These are phyloP conservation scores for Sebastes cheni DNA, from an alignment of 2,797 vertebrate genomes.

Conservation along the genomic window DNA sequence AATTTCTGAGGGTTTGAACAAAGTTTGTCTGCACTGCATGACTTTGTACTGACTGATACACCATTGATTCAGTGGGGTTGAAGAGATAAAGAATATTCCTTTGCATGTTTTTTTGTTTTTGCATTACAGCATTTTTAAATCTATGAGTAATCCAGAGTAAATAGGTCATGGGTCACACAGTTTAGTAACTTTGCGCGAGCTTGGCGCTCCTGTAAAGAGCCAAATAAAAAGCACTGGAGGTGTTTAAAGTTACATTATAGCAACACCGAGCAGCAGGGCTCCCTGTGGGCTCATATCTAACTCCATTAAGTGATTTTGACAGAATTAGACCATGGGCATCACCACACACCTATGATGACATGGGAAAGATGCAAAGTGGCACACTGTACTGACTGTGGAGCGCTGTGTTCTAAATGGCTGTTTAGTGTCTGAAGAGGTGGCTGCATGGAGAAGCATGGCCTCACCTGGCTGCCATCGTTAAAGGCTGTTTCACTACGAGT, in stretches of 20 bases:
- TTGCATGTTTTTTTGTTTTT: background rate
- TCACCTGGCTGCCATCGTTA: constrained; percentile 38
- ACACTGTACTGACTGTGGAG: constrained; percentile 9
- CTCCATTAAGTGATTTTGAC: constrained; percentile 48
- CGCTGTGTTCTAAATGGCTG: constrained; percentile 10
- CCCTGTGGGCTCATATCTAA: constrained; percentile 33
- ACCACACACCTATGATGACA: constrained; percentile 54
- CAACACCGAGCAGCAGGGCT: constrained; percentile 27
- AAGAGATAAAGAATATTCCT: background rate
- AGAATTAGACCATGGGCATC: constrained; percentile 47
- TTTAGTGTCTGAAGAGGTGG: constrained; percentile 13
- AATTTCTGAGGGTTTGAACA: background rate
- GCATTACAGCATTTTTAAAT: background rate
- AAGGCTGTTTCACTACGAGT: constrained; percentile 39
- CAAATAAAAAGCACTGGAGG: constrained; percentile 49
- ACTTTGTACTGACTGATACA: background rate
- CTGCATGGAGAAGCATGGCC: constrained; percentile 9
- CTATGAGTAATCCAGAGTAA: background rate
- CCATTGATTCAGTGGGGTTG: background rate
- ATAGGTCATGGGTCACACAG: constrained; percentile 22
- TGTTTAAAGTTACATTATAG: constrained; percentile 44
- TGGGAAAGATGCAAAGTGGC: constrained; percentile 56
- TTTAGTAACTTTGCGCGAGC: constrained; percentile 7
- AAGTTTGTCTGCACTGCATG: background rate
- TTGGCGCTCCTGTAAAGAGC: constrained; percentile 41